phyloP scores from a whole-genome alignment of 1,140 invertebrate species.

The Drosophila varians region DNA sequence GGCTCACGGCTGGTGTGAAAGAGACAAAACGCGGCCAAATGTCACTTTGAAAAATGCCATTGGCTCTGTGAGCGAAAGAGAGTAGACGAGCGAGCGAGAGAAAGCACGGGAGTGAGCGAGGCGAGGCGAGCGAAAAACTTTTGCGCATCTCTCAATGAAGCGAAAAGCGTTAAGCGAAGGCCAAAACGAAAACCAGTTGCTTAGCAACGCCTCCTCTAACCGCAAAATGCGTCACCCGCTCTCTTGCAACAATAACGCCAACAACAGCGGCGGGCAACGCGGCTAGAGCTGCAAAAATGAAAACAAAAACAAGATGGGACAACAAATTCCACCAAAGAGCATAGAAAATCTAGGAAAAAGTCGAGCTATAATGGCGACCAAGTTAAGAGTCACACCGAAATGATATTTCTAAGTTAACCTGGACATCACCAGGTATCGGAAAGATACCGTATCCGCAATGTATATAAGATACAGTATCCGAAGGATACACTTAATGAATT shows the following conservation, averaged over 20 bases:
- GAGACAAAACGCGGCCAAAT: constrained; percentile 78
- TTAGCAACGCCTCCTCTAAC: constrained; percentile 83
- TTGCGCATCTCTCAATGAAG: constrained; percentile 69
- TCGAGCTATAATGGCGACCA: neutral
- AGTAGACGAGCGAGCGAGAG: constrained; percentile 10
- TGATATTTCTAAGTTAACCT: neutral
- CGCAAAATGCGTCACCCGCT: constrained; percentile 45
- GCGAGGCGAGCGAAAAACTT: constrained; percentile 33
- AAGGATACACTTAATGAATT: neutral
- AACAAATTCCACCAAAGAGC: neutral
- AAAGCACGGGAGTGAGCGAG: constrained; percentile 9
- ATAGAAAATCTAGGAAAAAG: neutral
- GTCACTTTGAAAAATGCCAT: constrained; percentile 84
- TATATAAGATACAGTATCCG: neutral
- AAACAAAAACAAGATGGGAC: constrained; percentile 4
- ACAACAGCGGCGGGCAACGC: neutral
- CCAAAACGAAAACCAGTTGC: constrained; percentile 72
- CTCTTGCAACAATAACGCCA: constrained; percentile 4
- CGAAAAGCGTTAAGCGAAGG: constrained; percentile 31
- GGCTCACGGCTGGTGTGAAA: constrained; percentile 43
- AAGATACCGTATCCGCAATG: neutral
- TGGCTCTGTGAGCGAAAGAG: constrained; percentile 60
- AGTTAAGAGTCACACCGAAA: neutral
- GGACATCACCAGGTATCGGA: neutral
- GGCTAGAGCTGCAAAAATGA: neutral